Conservation (phyloP, 2,113 vertebrate genomes). For the Chloebia gouldiae region DNA sequence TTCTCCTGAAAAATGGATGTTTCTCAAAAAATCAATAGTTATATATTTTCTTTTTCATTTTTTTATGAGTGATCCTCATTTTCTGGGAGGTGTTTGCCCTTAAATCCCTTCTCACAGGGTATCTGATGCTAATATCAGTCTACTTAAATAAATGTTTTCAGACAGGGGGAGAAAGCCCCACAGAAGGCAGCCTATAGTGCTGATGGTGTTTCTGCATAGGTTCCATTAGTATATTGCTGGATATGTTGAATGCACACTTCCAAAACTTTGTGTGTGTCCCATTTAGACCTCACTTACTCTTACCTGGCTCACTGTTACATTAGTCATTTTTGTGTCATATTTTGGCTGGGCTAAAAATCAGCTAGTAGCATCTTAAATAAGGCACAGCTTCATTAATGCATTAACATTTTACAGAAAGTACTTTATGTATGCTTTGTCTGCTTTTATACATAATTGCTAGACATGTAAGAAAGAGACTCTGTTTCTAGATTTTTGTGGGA, state of each 20-base stretch:
- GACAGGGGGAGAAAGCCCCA: background rate
- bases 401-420: background rate
- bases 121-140: background rate
- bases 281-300: background rate
- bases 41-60: background rate
- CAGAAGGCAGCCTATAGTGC: background rate
- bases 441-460: background rate
- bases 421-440: background rate
- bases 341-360: background rate
- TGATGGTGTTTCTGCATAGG: rapidly evolving
- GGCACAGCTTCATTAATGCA: background rate
- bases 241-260: background rate
- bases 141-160: background rate
- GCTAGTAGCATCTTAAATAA: background rate
- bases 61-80: background rate
- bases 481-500: background rate
- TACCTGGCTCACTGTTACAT: background rate
- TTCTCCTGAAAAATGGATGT: background rate
- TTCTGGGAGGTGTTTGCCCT: background rate
- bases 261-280: background rate
- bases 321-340: background rate
- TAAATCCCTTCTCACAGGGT: background rate
- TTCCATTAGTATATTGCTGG: background rate
- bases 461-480: rapidly evolving
- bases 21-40: background rate